Evolutionary conservation across 2,888 invertebrate genomes (phyloP).

Genomic region (Lasioglossum vierecki): DNA sequence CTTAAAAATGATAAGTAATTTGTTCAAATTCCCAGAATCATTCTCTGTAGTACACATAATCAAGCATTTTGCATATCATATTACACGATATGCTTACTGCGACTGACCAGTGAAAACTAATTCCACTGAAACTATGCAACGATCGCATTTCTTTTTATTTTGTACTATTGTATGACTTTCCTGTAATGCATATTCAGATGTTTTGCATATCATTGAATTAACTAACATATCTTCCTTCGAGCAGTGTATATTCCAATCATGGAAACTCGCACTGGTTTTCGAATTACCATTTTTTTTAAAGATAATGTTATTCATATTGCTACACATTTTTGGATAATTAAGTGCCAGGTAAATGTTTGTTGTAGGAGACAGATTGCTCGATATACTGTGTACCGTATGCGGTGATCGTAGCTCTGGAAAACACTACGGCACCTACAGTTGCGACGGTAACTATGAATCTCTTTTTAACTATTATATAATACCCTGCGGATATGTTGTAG

Average conservation of each 20-base stretch:
- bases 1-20: too few species aligned
- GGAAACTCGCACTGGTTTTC: not conserved
- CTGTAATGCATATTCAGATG: not conserved
- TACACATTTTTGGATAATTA: constrained; percentile 15
- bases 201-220: not conserved
- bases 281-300: not conserved
- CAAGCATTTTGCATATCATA: not conserved
- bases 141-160: not conserved
- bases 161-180: too few species aligned
- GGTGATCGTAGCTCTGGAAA: constrained; percentile 99
- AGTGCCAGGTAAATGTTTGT: constrained; percentile 57
- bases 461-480: constrained; percentile 28
- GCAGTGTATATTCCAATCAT: not conserved
- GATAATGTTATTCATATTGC: not conserved
- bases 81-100: too few species aligned
- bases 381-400: constrained; percentile 99
- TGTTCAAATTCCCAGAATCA: too few species aligned
- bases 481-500: not conserved
- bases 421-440: constrained; percentile 99
- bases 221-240: not conserved
- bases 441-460: constrained; percentile 91
- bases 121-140: not conserved
- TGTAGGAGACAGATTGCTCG: constrained; percentile 97
- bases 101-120: not conserved
- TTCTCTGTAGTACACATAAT: too few species aligned